phyloP scores from a whole-genome alignment of 1,140 invertebrate genomes.

The Hermetia illucens region DNA sequence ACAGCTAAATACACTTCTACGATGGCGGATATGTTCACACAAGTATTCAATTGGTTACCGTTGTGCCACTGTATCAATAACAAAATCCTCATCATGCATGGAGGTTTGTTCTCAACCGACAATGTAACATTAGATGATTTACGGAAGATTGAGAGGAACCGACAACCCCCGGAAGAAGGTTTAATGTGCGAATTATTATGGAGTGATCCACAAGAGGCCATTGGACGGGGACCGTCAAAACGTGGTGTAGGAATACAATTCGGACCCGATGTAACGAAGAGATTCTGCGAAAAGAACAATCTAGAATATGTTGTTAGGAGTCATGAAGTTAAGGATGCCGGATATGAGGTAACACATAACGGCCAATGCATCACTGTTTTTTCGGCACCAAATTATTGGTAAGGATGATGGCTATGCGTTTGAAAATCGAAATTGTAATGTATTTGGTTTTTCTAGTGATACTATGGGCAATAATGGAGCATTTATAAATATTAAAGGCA shows the following conservation, averaged over 20 bases:
- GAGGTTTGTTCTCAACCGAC: conserved; percentile 81
- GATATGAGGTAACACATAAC: conserved; percentile 89
- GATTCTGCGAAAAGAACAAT: conserved; percentile 72
- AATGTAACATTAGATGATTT: conserved; percentile 87
- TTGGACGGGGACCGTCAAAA: conserved; percentile 81
- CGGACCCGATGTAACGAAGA: conserved; percentile 90
- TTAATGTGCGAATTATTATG: conserved; percentile 96
- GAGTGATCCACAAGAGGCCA: conserved; percentile 90
- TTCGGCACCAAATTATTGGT: conserved; percentile 99
- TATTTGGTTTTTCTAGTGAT: conserved; percentile 58
- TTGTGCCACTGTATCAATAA: conserved; percentile 90
- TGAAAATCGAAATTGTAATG: background rate
- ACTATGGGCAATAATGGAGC: conserved; percentile 97
- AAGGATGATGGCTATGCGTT: conserved; percentile 16
- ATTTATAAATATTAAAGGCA: conserved; percentile 88
- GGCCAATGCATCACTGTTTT: conserved; percentile 93
- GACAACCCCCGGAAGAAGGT: conserved; percentile 93
- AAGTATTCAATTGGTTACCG: conserved; percentile 97
- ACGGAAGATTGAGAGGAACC: conserved; percentile 71
- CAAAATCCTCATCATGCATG: conserved; percentile 89
- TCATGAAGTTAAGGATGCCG: conserved; percentile 96
- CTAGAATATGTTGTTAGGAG: conserved; percentile 90
- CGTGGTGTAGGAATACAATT: conserved; percentile 97
- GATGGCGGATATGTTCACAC: conserved; percentile 95
- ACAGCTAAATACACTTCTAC: conserved; percentile 85